Conservation (phyloP, 2,888 invertebrate genomes). For the Hypselothyrea guttata region DNA sequence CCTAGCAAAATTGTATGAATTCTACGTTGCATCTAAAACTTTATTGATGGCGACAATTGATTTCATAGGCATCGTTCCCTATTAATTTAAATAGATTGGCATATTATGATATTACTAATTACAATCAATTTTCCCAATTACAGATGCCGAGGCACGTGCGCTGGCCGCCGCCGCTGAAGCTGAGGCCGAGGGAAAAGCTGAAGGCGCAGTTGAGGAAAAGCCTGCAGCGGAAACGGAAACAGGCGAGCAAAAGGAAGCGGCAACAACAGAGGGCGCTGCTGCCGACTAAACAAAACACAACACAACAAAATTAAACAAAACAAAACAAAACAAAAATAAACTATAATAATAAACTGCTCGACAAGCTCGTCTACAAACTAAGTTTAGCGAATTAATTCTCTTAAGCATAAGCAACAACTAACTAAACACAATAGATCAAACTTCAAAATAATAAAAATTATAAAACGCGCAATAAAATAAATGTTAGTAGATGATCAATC, state of each 20-base stretch:
- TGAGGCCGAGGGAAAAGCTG: constrained; percentile 35
- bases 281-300: constrained; percentile 38
- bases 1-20: too few species aligned
- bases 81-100: too few species aligned
- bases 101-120: constrained; percentile 1
- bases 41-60: too few species aligned
- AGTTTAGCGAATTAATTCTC: constrained; percentile 28
- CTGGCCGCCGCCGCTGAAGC: constrained; percentile 71
- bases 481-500: constrained; percentile 38
- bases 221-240: constrained; percentile 46
- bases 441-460: constrained; percentile 8
- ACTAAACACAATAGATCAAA: constrained; percentile 15
- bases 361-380: constrained; percentile 19
- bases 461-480: constrained; percentile 35
- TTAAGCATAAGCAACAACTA: constrained; percentile 27
- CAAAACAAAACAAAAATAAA: background rate
- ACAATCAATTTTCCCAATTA: background rate
- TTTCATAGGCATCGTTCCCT: too few species aligned
- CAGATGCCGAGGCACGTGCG: constrained; percentile 78
- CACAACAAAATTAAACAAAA: too few species aligned
- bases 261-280: constrained; percentile 37
- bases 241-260: constrained; percentile 25
- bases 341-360: constrained; percentile 7
- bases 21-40: too few species aligned
- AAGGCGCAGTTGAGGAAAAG: constrained; percentile 25